Evolutionary conservation across 2,113 vertebrate genomes (phyloP).

Genomic region (Lepus europaeus): DNA sequence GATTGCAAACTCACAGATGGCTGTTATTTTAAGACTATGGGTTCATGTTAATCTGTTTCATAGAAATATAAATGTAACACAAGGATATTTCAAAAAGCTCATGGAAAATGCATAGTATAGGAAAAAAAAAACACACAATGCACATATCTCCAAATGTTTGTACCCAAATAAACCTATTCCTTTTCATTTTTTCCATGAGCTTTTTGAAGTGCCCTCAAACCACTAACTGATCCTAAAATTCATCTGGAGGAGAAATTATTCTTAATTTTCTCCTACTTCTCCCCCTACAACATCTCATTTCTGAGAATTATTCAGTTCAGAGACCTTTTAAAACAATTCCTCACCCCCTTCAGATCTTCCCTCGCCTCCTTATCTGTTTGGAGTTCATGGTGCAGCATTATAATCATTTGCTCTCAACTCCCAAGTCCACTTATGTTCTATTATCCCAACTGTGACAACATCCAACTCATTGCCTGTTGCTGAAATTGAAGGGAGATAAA

Average conservation of each 20-base stretch:
- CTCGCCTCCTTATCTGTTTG: background rate
- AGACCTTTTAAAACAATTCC: background rate
- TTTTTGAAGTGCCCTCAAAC: too few species aligned
- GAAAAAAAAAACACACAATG: too few species aligned
- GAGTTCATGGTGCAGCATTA: background rate
- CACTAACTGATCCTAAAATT: background rate
- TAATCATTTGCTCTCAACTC: background rate
- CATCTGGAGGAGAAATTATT: background rate
- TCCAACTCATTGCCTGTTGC: background rate
- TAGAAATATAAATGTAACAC: background rate
- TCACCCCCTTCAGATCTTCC: background rate
- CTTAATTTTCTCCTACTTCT: background rate
- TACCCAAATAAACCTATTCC: too few species aligned
- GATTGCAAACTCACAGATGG: background rate
- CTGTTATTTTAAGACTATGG: background rate
- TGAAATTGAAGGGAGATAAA: background rate
- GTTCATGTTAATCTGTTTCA: background rate
- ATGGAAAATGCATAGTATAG: too few species aligned
- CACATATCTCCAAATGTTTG: too few species aligned
- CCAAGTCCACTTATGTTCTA: background rate
- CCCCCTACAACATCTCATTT: background rate
- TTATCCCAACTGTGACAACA: background rate
- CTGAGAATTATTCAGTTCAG: background rate
- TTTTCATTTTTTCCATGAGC: too few species aligned
- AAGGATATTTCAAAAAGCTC: background rate